Conservation (phyloP, 2,888 invertebrate genomes). For the Chironomus riparius region DNA sequence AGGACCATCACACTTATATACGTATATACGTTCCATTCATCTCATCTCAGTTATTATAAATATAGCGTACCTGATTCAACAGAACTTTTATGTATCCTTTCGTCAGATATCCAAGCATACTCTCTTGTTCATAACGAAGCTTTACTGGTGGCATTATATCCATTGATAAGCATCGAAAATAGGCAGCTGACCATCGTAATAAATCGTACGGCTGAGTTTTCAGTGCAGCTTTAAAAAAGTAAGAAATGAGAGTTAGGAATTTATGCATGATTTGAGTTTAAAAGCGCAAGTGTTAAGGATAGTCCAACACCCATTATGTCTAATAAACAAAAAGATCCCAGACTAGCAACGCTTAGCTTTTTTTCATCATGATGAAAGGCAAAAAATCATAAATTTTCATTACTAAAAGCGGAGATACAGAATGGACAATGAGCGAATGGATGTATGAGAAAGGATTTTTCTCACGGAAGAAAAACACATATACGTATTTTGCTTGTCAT, state of each 20-base stretch:
- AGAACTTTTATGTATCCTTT: slow-evolving; percentile 70
- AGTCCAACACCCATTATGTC: too few species aligned
- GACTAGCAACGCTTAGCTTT: too few species aligned
- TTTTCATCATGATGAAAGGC: too few species aligned
- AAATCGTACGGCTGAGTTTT: slow-evolving; percentile 82
- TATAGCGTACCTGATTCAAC: slow-evolving; percentile 56
- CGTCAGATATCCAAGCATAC: slow-evolving; percentile 67
- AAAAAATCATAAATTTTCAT: too few species aligned
- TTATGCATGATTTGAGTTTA: background rate
- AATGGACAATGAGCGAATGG: too few species aligned
- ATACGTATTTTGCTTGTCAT: too few species aligned
- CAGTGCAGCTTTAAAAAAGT: slow-evolving; percentile 57
- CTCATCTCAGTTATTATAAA: background rate
- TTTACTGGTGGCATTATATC: slow-evolving; percentile 75
- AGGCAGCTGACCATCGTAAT: slow-evolving; percentile 73
- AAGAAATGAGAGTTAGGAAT: slow-evolving; percentile 22
- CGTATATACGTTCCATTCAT: background rate
- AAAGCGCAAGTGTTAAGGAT: background rate
- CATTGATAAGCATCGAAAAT: slow-evolving; percentile 69
- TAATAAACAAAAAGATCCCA: too few species aligned
- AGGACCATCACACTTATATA: too few species aligned
- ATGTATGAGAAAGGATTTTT: too few species aligned
- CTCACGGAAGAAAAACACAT: too few species aligned
- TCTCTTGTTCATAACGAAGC: slow-evolving; percentile 62
- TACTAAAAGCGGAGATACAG: too few species aligned